phyloP scores from a whole-genome alignment of 2,797 vertebrate species.

The Gambelia wislizenii region DNA sequence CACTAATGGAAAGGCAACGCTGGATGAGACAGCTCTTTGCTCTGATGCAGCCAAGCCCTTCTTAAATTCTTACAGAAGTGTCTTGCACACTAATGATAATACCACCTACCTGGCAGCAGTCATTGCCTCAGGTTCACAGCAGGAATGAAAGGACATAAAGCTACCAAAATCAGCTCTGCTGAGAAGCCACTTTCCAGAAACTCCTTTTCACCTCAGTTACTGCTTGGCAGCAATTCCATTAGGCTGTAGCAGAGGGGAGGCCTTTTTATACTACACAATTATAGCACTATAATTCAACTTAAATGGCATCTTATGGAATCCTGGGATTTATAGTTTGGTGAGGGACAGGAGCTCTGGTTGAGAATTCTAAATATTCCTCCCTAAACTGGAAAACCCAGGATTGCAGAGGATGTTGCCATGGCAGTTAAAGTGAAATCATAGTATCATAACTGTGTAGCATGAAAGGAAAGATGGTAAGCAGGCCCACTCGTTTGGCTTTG shows the following conservation, averaged over 20 bases:
- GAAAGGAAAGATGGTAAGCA: background rate
- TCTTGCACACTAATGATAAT: background rate
- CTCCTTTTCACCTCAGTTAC: background rate
- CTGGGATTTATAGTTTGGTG: too few species aligned
- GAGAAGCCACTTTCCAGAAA: background rate
- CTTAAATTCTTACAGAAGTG: background rate
- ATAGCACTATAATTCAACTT: too few species aligned
- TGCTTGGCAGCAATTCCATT: background rate
- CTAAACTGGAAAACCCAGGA: too few species aligned
- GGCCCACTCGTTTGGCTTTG: background rate
- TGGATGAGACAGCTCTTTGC: background rate
- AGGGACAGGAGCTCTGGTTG: too few species aligned
- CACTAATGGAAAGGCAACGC: background rate
- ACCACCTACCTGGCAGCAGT: background rate
- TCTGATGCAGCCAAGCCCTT: background rate
- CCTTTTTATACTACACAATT: background rate
- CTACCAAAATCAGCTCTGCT: background rate
- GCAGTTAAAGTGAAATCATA: background rate
- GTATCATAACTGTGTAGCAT: too few species aligned
- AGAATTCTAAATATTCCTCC: too few species aligned
- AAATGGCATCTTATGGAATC: too few species aligned
- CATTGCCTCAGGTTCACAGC: background rate
- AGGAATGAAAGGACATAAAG: background rate
- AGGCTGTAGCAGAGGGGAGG: background rate
- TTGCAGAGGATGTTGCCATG: too few species aligned